Conservation (phyloP, 1,140 invertebrate species). For the Vanessa atalanta region DNA sequence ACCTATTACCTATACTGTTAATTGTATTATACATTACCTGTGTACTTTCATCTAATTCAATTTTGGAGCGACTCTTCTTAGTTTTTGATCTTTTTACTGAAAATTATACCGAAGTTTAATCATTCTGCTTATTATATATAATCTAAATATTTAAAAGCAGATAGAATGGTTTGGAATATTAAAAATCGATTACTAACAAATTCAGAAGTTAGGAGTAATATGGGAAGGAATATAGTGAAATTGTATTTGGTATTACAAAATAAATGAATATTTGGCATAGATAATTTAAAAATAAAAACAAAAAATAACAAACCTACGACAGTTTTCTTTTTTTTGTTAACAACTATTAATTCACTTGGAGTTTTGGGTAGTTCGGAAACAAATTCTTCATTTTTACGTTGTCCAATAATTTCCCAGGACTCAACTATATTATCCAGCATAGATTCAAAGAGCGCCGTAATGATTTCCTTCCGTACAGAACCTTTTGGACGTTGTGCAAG, state of each 20-base stretch:
- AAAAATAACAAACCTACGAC: slow-evolving; percentile 30
- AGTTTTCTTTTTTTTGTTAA: slow-evolving; percentile 57
- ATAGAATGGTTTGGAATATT: neutral
- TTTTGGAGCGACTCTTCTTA: slow-evolving; percentile 55
- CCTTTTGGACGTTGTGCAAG: slow-evolving; percentile 44
- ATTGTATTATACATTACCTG: slow-evolving; percentile 39
- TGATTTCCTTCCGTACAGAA: slow-evolving; percentile 61
- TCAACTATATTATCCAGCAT: slow-evolving; percentile 66
- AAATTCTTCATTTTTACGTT: slow-evolving; percentile 45
- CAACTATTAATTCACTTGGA: slow-evolving; percentile 52
- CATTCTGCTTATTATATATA: no score
- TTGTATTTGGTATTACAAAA: no score
- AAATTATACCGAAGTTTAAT: slow-evolving; percentile 18
- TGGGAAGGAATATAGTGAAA: no score
- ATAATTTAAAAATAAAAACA: no score
- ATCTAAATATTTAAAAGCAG: neutral
- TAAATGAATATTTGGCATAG: no score
- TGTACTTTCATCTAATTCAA: slow-evolving; percentile 47
- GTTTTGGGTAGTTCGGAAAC: slow-evolving; percentile 48
- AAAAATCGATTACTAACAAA: no score
- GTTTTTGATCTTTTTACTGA: slow-evolving; percentile 55
- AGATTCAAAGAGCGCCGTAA: slow-evolving; percentile 63
- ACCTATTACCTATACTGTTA: no score
- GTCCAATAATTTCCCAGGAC: slow-evolving; percentile 59
- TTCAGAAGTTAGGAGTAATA: no score